phyloP scores from a whole-genome alignment of 1,140 invertebrate genomes.

The Palaemon carinicauda region DNA sequence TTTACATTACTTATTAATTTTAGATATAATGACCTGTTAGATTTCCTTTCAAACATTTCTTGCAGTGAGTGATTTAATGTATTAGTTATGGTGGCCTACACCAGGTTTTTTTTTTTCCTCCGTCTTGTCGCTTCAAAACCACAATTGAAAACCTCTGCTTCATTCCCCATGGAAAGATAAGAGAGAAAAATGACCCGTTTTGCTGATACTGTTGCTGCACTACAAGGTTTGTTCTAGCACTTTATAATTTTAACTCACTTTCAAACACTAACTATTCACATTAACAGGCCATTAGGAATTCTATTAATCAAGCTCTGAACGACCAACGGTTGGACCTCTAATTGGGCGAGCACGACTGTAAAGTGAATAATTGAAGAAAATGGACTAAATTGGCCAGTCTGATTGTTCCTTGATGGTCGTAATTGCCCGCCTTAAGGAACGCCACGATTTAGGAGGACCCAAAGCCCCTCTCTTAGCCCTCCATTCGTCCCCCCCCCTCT shows the following conservation, averaged over 20 bases:
- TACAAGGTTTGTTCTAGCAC: too few species aligned
- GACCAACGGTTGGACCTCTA: conserved; percentile 17
- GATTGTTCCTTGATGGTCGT: conserved; percentile 49
- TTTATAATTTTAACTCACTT: not conserved
- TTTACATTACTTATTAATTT: too few species aligned
- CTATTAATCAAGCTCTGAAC: conserved; percentile 36
- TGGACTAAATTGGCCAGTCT: conserved; percentile 44
- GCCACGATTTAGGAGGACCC: not conserved
- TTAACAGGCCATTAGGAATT: conserved; percentile 26
- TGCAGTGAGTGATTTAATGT: too few species aligned
- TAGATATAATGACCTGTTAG: too few species aligned
- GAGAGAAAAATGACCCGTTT: too few species aligned
- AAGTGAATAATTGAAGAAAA: conserved; percentile 53
- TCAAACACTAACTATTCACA: not conserved
- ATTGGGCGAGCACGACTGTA: conserved; percentile 40
- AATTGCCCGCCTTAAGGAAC: conserved; percentile 39
- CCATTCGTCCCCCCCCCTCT: not conserved
- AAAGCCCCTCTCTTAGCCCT: not conserved
- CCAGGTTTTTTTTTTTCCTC: not conserved
- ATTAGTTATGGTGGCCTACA: too few species aligned
- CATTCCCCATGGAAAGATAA: too few species aligned
- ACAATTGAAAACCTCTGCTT: too few species aligned
- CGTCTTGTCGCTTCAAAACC: too few species aligned
- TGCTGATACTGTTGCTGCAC: too few species aligned
- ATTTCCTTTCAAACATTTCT: too few species aligned